These are phyloP conservation scores for Electrona antarctica DNA, from an alignment of 2,113 vertebrate species.

Conservation along the genomic window DNA sequence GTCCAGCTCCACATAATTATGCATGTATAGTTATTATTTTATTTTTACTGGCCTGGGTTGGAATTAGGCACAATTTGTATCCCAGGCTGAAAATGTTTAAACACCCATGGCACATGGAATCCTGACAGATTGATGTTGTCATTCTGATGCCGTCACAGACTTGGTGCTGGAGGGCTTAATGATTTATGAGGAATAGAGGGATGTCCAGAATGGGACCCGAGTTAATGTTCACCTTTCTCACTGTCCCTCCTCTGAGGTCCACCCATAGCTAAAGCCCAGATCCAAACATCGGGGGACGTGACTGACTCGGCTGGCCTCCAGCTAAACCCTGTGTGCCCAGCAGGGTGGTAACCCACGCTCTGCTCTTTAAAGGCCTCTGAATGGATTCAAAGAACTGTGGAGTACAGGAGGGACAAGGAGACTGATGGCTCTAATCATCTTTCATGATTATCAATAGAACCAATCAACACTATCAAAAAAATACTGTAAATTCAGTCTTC, in stretches of 20 bases:
- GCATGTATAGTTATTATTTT: not conserved
- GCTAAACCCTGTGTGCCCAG: slow-evolving; percentile 69
- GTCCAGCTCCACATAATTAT: not conserved
- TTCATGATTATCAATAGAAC: slow-evolving; percentile 35
- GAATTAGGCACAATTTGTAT: slow-evolving; percentile 29
- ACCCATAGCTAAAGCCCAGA: slow-evolving; percentile 39
- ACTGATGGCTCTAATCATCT: slow-evolving; percentile 40
- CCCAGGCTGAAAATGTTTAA: slow-evolving; percentile 36
- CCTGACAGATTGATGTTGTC: slow-evolving; percentile 73
- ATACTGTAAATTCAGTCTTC: slow-evolving; percentile 13
- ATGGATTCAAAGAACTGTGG: slow-evolving; percentile 41
- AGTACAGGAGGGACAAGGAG: slow-evolving; percentile 43
- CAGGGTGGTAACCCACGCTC: slow-evolving; percentile 56
- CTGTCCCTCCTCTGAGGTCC: slow-evolving; percentile 56
- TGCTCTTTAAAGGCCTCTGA: slow-evolving; percentile 40
- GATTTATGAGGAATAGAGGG: slow-evolving; percentile 78
- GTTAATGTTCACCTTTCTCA: slow-evolving; percentile 80
- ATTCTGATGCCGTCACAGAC: slow-evolving; percentile 69
- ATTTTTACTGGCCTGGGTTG: slow-evolving; percentile 13
- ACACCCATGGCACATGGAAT: slow-evolving; percentile 37
- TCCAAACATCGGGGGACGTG: slow-evolving; percentile 37
- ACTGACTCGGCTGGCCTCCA: slow-evolving; percentile 62
- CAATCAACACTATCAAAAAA: slow-evolving; percentile 16
- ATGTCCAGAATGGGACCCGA: slow-evolving; percentile 66
- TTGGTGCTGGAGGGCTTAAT: slow-evolving; percentile 61